These are phyloP conservation scores for Zeuzera pyrina DNA, from an alignment of 2,888 invertebrate species.

Conservation along the genomic window DNA sequence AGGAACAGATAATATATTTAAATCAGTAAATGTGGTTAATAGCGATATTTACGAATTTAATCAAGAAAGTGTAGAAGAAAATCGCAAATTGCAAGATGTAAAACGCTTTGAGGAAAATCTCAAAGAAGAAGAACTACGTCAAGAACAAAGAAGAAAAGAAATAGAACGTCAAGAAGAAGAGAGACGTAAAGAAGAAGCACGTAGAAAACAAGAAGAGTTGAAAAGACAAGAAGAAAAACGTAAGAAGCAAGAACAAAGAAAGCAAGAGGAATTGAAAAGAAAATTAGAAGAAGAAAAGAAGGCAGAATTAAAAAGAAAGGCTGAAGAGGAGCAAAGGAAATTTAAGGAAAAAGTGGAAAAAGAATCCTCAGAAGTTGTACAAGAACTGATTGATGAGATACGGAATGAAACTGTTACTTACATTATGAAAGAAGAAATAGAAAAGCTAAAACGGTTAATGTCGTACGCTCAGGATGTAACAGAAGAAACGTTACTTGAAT, in stretches of 20 bases:
- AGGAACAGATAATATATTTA: slow-evolving; percentile 47
- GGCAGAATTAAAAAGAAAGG: slow-evolving; percentile 42
- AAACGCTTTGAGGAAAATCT: slow-evolving; percentile 16
- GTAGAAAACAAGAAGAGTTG: slow-evolving; percentile 36
- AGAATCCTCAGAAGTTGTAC: slow-evolving; percentile 40
- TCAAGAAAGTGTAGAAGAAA: slow-evolving; percentile 26
- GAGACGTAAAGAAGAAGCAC: slow-evolving; percentile 16
- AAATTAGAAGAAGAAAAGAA: slow-evolving; percentile 44
- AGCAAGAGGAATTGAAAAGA: slow-evolving; percentile 21
- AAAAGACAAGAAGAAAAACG: slow-evolving; percentile 33
- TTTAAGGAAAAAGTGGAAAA: slow-evolving; percentile 46
- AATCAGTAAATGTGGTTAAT: slow-evolving; percentile 27
- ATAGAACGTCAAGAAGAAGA: slow-evolving; percentile 15
- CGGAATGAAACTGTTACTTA: slow-evolving; percentile 32
- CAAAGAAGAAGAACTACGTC: slow-evolving; percentile 19
- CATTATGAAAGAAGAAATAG: slow-evolving; percentile 40
- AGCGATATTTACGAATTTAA: slow-evolving; percentile 43
- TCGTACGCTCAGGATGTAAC: slow-evolving; percentile 31
- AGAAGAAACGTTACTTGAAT: slow-evolving; percentile 38
- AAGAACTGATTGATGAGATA: slow-evolving; percentile 43
- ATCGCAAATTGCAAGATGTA: slow-evolving; percentile 23
- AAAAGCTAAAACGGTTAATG: slow-evolving; percentile 34
- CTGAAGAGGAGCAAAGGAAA: slow-evolving; percentile 39
- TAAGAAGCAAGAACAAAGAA: slow-evolving; percentile 16
- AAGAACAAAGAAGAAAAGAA: slow-evolving; percentile 18